Conservation (phyloP, 2,113 vertebrate species). For the Vombatus ursinus region DNA sequence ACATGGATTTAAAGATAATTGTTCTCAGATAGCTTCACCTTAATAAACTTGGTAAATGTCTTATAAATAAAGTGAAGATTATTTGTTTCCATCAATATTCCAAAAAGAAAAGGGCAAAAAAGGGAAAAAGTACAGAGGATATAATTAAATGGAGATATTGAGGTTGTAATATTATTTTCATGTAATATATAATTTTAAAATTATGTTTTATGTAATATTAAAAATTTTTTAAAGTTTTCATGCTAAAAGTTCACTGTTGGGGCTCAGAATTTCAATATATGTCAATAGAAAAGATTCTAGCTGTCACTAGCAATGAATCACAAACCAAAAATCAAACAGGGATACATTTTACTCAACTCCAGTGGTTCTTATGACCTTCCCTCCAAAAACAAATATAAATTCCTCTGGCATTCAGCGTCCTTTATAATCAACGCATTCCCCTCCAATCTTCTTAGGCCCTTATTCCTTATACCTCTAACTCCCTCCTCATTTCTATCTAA, state of each 20-base stretch:
- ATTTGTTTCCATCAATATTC: conserved; percentile 6
- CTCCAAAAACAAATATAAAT: background rate
- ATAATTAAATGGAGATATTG: conserved; percentile 4
- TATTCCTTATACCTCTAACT: too few species aligned
- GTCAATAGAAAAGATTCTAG: background rate
- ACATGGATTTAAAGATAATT: conserved; percentile 20
- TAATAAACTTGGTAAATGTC: conserved; percentile 46
- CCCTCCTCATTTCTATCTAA: too few species aligned
- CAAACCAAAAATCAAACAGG: background rate
- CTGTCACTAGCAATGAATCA: background rate
- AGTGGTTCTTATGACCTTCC: background rate
- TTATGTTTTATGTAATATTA: background rate
- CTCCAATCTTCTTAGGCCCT: too few species aligned
- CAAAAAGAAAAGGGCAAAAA: conserved; percentile 35
- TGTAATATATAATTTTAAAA: too few species aligned
- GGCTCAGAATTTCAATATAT: background rate
- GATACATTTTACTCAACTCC: background rate
- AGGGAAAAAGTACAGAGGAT: conserved; percentile 44
- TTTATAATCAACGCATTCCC: background rate
- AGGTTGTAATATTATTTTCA: conserved; percentile 5
- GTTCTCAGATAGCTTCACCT: conserved; percentile 47
- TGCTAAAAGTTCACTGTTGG: background rate
- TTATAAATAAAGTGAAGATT: conserved; percentile 37
- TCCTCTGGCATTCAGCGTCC: background rate
- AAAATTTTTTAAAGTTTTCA: background rate